These are phyloP conservation scores for Phenganax marumi DNA, from an alignment of 92 coral and sea anemone species.

Conservation along the genomic window DNA sequence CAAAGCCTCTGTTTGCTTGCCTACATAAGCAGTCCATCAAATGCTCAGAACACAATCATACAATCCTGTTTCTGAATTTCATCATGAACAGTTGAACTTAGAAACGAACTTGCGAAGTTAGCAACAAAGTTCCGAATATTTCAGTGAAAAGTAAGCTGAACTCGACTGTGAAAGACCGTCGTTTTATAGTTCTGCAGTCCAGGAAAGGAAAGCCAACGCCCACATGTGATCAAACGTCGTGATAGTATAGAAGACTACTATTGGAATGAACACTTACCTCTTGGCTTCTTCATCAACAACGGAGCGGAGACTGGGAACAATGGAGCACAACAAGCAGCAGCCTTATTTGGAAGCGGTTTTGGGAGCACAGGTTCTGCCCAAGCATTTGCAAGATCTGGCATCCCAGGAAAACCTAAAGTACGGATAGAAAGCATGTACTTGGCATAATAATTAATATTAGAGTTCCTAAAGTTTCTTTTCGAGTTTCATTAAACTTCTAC, in stretches of 20 bases:
- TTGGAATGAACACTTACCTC: conserved; percentile 72
- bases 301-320: conserved; percentile 53
- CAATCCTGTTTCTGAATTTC: no score
- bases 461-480: no score
- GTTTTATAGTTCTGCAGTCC: conserved; percentile 7
- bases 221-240: conserved; percentile 60
- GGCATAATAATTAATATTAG: no score
- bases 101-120: no score
- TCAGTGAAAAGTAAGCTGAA: background rate
- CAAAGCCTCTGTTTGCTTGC: no score
- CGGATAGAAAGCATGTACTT: background rate
- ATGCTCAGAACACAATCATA: no score
- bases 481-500: no score
- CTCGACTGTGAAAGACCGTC: background rate
- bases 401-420: conserved; percentile 71
- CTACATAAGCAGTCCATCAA: no score
- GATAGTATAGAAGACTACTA: conserved; percentile 53
- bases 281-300: conserved; percentile 83
- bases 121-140: no score
- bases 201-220: conserved; percentile 15
- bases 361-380: conserved; percentile 67
- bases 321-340: conserved; percentile 50
- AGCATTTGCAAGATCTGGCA: conserved; percentile 73
- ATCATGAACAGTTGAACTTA: no score
- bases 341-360: conserved; percentile 57